phyloP scores from a whole-genome alignment of 2,797 vertebrate species.

The Synanceia verrucosa region DNA sequence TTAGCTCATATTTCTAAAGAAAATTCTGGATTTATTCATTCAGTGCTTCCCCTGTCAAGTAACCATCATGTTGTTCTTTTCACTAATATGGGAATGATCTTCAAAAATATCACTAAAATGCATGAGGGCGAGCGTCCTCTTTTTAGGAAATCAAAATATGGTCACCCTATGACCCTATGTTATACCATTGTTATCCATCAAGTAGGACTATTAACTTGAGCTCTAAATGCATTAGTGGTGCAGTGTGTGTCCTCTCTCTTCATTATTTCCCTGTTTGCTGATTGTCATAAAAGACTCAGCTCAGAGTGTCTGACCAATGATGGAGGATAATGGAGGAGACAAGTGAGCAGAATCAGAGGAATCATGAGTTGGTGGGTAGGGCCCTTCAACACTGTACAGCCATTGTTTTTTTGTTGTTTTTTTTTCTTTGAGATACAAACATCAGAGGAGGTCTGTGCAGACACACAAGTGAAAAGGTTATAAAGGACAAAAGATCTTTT shows the following conservation, averaged over 20 bases:
- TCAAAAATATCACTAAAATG: too few relatives aligned
- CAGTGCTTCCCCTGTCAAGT: too few relatives aligned
- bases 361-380: constrained; percentile 72
- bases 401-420: constrained; percentile 79
- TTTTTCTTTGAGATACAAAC: constrained; percentile 46
- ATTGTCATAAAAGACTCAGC: constrained; percentile 24
- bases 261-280: not conserved
- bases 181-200: constrained; percentile 26
- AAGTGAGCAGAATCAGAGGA: constrained; percentile 62
- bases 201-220: constrained; percentile 20
- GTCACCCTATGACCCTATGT: too few relatives aligned
- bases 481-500: constrained; percentile 73
- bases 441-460: constrained; percentile 60
- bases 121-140: too few relatives aligned
- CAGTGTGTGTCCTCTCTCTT: not conserved
- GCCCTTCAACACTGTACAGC: constrained; percentile 79
- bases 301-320: constrained; percentile 17
- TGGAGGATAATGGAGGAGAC: constrained; percentile 50
- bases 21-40: too few relatives aligned
- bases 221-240: not conserved
- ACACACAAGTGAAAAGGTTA: constrained; percentile 72
- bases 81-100: too few relatives aligned
- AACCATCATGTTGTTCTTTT: too few relatives aligned
- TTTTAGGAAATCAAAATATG: too few relatives aligned
- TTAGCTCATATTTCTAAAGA: too few relatives aligned